Percentiles rank a stretch among this genome's conserved stretches.
phyloP scores from a whole-genome alignment of 1,140 invertebrate genomes.

The Harpegnathos saltator region DNA sequence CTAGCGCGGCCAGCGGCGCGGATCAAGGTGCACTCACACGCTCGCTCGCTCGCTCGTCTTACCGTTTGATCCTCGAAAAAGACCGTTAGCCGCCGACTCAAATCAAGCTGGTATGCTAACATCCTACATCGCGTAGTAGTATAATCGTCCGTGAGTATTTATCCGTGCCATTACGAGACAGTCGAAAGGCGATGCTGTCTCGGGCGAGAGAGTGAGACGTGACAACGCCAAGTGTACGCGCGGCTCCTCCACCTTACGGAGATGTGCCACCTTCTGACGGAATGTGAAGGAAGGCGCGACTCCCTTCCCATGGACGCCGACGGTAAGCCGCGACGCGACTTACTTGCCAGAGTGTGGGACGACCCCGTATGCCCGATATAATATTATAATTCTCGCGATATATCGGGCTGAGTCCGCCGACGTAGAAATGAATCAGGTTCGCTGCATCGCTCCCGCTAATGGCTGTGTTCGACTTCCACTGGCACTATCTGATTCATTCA shows the following conservation, averaged over 20 bases:
- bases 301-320: not conserved
- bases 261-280: not conserved
- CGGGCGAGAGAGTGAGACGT: slow-evolving; percentile 24
- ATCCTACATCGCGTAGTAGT: slow-evolving; percentile 27
- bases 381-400: not conserved
- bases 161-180: slow-evolving; percentile 35
- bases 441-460: not conserved
- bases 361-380: not conserved
- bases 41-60: slow-evolving; percentile 31
- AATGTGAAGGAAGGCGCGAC: not conserved
- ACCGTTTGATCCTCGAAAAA: slow-evolving; percentile 57
- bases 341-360: too few relatives aligned
- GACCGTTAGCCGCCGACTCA: slow-evolving; percentile 58
- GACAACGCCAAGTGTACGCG: slow-evolving; percentile 9
- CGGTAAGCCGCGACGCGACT: too few relatives aligned
- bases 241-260: not conserved
- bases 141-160: slow-evolving; percentile 47
- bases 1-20: slow-evolving; percentile 34
- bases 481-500: not conserved
- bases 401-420: not conserved
- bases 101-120: slow-evolving; percentile 48
- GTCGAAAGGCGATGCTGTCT: not conserved
- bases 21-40: slow-evolving; percentile 65
- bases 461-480: not conserved
- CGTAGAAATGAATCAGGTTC: not conserved